A percentile compares a stretch with the other conserved stretches of the same genome.
These are phyloP conservation scores for Alligator sinensis DNA, from an alignment of 2,113 vertebrate genomes.

Conservation along the genomic window DNA sequence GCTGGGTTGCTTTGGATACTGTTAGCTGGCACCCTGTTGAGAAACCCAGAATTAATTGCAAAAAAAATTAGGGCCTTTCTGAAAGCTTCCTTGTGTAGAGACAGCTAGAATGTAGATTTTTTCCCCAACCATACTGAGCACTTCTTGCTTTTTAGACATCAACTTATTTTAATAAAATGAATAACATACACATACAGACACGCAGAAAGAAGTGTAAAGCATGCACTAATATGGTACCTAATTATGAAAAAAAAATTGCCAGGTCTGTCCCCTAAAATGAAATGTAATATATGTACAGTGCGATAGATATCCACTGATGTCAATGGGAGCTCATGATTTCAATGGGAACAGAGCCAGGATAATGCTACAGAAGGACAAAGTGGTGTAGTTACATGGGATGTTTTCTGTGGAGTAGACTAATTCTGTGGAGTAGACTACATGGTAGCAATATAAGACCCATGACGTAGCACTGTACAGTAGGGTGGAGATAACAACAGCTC, in stretches of 20 bases:
- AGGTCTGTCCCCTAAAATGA: neutral
- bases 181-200: neutral
- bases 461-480: no score
- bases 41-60: slow-evolving; percentile 17
- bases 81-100: neutral
- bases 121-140: neutral
- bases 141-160: neutral
- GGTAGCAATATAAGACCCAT: no score
- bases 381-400: no score
- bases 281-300: neutral
- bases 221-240: neutral
- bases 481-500: no score
- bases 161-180: neutral
- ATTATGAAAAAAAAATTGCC: neutral
- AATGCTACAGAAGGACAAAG: neutral
- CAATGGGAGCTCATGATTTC: neutral
- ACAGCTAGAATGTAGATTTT: neutral
- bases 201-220: neutral
- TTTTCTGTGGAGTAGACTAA: no score
- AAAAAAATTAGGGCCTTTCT: neutral
- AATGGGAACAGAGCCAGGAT: neutral
- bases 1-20: slow-evolving; percentile 20
- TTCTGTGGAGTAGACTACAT: no score
- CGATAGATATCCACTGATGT: neutral
- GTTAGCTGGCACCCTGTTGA: slow-evolving; percentile 41